Percentiles rank a stretch among this genome's conserved stretches.
phyloP scores from a whole-genome alignment of 2,797 vertebrate genomes.

The Peromyscus attwateri region DNA sequence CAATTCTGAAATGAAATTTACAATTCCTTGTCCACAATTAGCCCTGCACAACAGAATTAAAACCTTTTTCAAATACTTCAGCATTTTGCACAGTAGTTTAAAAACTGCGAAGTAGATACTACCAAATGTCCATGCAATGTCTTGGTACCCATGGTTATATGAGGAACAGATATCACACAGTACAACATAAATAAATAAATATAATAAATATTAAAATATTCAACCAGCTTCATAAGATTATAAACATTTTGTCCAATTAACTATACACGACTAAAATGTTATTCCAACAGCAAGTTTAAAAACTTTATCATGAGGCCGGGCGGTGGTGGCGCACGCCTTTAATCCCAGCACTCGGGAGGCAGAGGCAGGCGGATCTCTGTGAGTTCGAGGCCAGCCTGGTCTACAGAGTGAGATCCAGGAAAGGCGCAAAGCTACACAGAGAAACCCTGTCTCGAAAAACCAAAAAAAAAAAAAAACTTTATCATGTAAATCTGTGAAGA shows the following conservation, averaged over 20 bases:
- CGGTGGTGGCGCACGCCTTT: too few relatives aligned
- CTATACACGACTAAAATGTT: neutral
- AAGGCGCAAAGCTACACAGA: too few relatives aligned
- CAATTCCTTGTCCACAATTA: conserved; percentile 32
- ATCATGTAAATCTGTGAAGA: neutral
- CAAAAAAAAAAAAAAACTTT: too few relatives aligned
- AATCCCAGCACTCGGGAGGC: too few relatives aligned
- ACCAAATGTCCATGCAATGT: neutral
- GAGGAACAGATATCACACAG: neutral
- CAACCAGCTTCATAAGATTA: conserved; percentile 2
- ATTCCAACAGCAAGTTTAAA: conserved; percentile 41
- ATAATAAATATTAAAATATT: conserved; percentile 2
- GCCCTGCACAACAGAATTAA: conserved; percentile 60
- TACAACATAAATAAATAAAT: neutral
- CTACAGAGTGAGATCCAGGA: too few relatives aligned
- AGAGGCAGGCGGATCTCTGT: too few relatives aligned
- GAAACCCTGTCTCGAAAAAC: too few relatives aligned
- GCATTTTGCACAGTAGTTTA: conserved; percentile 44
- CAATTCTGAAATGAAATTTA: conserved; percentile 39
- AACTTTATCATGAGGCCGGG: neutral
- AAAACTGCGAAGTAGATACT: neutral
- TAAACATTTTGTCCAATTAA: conserved; percentile 27
- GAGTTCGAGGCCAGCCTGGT: too few relatives aligned
- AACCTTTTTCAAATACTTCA: conserved; percentile 27
- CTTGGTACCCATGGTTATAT: neutral